phyloP scores from a whole-genome alignment of 2,888 invertebrate species.

The Platycheirus albimanus region DNA sequence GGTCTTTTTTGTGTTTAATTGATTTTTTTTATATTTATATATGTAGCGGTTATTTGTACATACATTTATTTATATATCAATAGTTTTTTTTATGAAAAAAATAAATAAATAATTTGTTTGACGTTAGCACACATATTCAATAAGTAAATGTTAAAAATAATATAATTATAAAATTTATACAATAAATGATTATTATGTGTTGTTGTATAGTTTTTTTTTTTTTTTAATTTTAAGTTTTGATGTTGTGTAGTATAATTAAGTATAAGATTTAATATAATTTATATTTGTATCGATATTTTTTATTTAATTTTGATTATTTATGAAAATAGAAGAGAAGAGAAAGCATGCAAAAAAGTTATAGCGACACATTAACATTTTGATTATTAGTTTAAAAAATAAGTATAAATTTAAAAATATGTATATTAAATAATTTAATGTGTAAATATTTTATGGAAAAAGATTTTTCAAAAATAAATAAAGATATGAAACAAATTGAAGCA shows the following conservation, averaged over 20 bases:
- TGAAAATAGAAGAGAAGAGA: conserved; percentile 77
- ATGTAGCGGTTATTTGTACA: conserved; percentile 75
- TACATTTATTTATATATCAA: conserved; percentile 75
- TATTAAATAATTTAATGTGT: conserved; percentile 72
- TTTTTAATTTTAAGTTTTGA: conserved; percentile 64
- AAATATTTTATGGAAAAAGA: conserved; percentile 9
- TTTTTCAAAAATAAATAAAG: background rate
- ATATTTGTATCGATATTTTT: conserved; percentile 61
- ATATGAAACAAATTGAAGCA: background rate
- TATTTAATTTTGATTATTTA: conserved; percentile 73
- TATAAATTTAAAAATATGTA: conserved; percentile 58
- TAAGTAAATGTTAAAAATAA: conserved; percentile 47
- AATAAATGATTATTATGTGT: conserved; percentile 42
- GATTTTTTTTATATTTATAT: conserved; percentile 73
- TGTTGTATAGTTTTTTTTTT: conserved; percentile 9
- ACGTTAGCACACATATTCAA: conserved; percentile 79
- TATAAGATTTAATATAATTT: conserved; percentile 62
- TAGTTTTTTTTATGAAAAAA: conserved; percentile 57
- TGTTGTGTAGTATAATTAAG: conserved; percentile 43
- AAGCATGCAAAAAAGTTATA: conserved; percentile 78
- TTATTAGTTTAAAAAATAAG: conserved; percentile 64
- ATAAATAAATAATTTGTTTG: conserved; percentile 68
- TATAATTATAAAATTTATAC: conserved; percentile 58
- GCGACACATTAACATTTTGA: conserved; percentile 78
- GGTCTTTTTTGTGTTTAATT: conserved; percentile 78